These are phyloP conservation scores for Heptranchias perlo DNA, from an alignment of 2,113 vertebrate species.

Conservation along the genomic window DNA sequence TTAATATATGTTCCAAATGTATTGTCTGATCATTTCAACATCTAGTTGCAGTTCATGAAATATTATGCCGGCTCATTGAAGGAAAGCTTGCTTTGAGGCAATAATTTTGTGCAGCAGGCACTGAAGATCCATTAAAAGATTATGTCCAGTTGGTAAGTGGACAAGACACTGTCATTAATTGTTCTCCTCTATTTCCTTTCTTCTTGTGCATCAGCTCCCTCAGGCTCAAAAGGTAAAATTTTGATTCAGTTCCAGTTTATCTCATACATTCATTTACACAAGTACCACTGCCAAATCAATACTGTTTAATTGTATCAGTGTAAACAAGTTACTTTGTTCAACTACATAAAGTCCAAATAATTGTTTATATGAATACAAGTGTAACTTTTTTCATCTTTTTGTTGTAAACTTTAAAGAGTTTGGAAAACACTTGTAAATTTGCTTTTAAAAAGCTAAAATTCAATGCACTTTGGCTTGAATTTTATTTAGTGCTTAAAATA, in stretches of 20 bases:
- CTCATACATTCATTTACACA: constrained; percentile 44
- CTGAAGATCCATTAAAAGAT: background rate
- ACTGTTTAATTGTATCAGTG: background rate
- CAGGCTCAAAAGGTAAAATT: constrained; percentile 93
- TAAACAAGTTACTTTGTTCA: background rate
- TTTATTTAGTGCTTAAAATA: background rate
- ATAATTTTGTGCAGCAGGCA: background rate
- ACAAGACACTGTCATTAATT: constrained; percentile 16
- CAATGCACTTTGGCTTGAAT: no score
- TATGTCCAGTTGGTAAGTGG: background rate
- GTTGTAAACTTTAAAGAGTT: background rate
- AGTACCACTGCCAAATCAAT: background rate
- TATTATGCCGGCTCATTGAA: background rate
- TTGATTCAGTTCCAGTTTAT: constrained; percentile 56
- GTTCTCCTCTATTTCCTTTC: constrained; percentile 52
- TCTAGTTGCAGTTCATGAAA: background rate
- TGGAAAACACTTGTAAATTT: background rate
- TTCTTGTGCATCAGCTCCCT: constrained; percentile 75
- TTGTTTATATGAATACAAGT: no score
- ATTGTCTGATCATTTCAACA: background rate
- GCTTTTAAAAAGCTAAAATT: background rate
- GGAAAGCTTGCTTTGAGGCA: background rate
- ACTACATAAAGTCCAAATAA: background rate
- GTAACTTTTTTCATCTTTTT: background rate
- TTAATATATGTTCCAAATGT: background rate